phyloP scores from a whole-genome alignment of 2,888 invertebrate species.

The Myathropa florea region DNA sequence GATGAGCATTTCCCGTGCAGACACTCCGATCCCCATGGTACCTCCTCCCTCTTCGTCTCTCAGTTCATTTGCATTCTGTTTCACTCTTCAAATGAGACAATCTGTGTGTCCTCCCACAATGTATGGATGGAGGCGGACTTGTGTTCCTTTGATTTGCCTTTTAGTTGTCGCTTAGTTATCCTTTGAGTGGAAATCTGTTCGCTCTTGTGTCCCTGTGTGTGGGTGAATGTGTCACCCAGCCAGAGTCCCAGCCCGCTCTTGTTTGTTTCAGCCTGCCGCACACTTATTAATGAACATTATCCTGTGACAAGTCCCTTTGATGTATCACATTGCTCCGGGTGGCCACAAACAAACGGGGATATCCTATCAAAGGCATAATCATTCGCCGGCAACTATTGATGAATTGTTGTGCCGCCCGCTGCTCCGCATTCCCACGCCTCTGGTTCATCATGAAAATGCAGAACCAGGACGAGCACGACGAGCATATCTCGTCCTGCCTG shows the following conservation, averaged over 20 bases:
- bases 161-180: constrained; percentile 67
- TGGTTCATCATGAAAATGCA: constrained; percentile 8
- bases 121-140: not conserved
- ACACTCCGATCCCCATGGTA: not conserved
- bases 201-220: not conserved
- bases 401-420: constrained; percentile 42
- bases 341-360: constrained; percentile 2
- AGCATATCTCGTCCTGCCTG: constrained; percentile 15
- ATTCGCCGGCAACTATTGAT: constrained; percentile 57
- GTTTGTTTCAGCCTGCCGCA: constrained; percentile 53
- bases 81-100: constrained; percentile 45
- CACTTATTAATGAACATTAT: constrained; percentile 45
- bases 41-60: not conserved
- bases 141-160: constrained; percentile 63
- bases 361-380: constrained; percentile 34
- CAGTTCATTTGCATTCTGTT: constrained; percentile 1
- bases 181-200: constrained; percentile 49
- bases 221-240: not conserved
- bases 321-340: constrained; percentile 42
- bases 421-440: constrained; percentile 6
- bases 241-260: not conserved
- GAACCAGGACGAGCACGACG: not conserved
- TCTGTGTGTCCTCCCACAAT: constrained; percentile 16
- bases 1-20: not conserved
- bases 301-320: constrained; percentile 49